Evolutionary conservation across 2,113 vertebrate species (phyloP).

Genomic region (Chloebia gouldiae): DNA sequence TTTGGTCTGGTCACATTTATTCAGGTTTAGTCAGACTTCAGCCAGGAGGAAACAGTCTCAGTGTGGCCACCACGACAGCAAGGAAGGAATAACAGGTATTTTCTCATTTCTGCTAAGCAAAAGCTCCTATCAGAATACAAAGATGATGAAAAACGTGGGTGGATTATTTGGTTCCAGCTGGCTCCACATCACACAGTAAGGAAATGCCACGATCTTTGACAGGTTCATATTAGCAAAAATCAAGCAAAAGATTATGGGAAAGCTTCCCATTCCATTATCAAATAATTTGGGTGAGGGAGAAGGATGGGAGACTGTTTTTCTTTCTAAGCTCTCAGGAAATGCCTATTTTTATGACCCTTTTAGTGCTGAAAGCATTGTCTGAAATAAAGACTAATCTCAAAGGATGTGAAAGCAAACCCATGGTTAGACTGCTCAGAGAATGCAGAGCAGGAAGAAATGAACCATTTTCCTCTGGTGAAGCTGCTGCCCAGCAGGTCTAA

Average conservation of each 20-base stretch:
- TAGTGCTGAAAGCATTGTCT: conserved; percentile 56
- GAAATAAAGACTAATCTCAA: conserved; percentile 55
- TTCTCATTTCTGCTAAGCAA: conserved; percentile 24
- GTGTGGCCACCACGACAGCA: not conserved
- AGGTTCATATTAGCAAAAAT: conserved; percentile 62
- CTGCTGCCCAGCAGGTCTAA: not conserved
- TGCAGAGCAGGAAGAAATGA: conserved; percentile 26
- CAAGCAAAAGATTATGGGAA: conserved; percentile 52
- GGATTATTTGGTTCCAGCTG: conserved; percentile 56
- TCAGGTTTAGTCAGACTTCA: not conserved
- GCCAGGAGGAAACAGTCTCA: not conserved
- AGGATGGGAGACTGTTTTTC: conserved; percentile 39
- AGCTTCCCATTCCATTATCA: conserved; percentile 59
- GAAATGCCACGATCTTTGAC: conserved; percentile 48
- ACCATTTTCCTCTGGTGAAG: not conserved
- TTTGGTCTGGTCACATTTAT: not conserved
- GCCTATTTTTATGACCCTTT: conserved; percentile 59
- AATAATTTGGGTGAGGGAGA: conserved; percentile 57
- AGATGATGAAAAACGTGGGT: conserved; percentile 32
- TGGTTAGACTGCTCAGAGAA: conserved; percentile 31
- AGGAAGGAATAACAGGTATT: conserved; percentile 33
- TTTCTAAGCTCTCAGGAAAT: conserved; percentile 50
- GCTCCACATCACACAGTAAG: conserved; percentile 43
- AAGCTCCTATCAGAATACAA: conserved; percentile 30
- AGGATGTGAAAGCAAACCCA: conserved; percentile 33